Evolutionary conservation across 2,113 vertebrate species (phyloP).

Genomic region (Pygoscelis adeliae): DNA sequence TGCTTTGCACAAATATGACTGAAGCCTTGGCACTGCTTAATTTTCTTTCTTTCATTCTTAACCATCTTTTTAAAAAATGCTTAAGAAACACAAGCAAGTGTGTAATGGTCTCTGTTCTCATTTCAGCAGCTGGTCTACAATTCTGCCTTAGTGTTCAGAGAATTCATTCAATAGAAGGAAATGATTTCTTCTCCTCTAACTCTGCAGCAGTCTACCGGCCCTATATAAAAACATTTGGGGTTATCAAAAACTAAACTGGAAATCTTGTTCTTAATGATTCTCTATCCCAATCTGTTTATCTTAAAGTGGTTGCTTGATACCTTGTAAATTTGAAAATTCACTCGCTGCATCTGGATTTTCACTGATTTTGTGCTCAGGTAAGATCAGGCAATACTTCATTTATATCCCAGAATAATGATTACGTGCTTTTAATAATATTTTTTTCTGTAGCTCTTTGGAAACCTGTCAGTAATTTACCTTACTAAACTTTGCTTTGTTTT

Average conservation of each 20-base stretch:
- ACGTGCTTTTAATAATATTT: not conserved
- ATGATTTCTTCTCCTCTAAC: not conserved
- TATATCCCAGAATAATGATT: not conserved
- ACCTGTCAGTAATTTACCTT: not conserved
- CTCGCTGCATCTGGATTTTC: not conserved
- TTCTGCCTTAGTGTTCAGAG: not conserved
- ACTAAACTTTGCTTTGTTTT: not conserved
- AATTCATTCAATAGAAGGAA: not conserved
- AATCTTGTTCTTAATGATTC: not conserved
- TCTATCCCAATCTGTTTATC: not conserved
- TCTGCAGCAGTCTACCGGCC: not conserved
- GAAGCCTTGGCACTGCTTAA: not conserved
- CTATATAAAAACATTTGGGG: not conserved
- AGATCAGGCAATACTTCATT: not conserved
- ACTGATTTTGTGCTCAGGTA: not conserved
- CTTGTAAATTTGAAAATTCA: not conserved
- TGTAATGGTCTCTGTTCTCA: not conserved
- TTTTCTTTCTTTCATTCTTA: not conserved
- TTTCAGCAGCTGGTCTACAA: not conserved
- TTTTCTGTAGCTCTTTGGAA: not conserved
- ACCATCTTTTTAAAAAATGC: not conserved
- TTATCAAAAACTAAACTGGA: not conserved
- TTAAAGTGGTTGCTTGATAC: not conserved
- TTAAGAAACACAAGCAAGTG: not conserved
- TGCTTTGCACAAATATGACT: not conserved